Conservation (phyloP, 2,888 invertebrate genomes). For the Caenorhabditis drosophilae region DNA sequence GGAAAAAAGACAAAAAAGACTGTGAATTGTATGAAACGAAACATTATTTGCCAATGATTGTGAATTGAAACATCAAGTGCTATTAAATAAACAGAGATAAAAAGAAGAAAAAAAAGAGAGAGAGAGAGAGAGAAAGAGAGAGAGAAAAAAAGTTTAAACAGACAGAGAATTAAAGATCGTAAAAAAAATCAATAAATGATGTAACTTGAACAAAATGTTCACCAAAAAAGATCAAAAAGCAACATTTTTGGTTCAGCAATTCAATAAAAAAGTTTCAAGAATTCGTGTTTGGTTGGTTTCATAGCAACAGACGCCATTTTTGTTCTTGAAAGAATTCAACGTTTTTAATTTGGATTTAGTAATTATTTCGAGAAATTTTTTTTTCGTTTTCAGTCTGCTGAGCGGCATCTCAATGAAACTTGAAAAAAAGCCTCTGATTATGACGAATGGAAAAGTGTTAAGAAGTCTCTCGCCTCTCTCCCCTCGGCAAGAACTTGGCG, state of each 20-base stretch:
- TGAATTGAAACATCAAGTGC: no score
- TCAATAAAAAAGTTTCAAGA: not conserved
- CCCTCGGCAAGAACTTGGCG: no score
- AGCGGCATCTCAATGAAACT: no score
- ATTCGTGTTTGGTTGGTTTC: constrained; percentile 19
- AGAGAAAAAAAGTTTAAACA: not conserved
- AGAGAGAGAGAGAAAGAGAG: constrained; percentile 1
- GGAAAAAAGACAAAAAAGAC: not conserved
- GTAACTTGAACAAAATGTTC: not conserved
- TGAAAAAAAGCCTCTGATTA: no score
- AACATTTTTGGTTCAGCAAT: not conserved
- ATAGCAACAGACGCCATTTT: no score
- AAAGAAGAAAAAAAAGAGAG: not conserved
- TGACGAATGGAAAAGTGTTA: no score
- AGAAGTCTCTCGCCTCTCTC: no score
- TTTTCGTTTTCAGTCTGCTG: no score
- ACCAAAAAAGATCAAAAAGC: not conserved
- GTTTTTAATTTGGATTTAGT: no score
- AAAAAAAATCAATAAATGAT: not conserved
- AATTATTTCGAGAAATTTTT: no score
- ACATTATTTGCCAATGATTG: not conserved
- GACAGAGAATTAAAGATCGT: not conserved
- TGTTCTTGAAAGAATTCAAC: no score
- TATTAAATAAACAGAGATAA: not conserved
- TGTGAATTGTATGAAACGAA: not conserved